Evolutionary conservation across 2,888 invertebrate species (phyloP).

Genomic region (Seira musarum): DNA sequence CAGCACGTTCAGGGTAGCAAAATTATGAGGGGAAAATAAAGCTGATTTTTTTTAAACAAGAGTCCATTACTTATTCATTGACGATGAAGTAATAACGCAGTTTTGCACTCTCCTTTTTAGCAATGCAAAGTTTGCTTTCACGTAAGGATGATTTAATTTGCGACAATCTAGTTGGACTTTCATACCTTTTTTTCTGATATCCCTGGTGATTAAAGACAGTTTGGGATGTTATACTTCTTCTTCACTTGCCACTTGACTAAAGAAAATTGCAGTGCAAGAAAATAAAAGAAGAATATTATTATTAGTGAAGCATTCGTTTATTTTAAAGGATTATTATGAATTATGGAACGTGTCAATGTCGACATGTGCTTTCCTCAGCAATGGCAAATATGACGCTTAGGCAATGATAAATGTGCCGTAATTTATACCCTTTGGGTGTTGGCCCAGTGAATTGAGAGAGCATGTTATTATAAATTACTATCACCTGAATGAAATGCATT

Average conservation of each 20-base stretch:
- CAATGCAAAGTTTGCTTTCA: not conserved
- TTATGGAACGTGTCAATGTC: constrained; percentile 22
- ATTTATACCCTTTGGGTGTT: constrained; percentile 59
- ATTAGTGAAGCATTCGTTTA: not conserved
- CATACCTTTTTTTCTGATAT: not conserved
- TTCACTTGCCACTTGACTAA: not conserved
- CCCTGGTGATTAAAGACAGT: too few species aligned
- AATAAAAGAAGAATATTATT: too few species aligned
- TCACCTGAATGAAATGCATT: constrained; percentile 21
- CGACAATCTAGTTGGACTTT: not conserved
- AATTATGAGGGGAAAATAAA: constrained; percentile 19
- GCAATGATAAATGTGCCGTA: constrained; percentile 58
- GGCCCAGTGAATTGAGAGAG: constrained; percentile 17
- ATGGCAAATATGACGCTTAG: constrained; percentile 40
- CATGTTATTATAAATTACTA: constrained; percentile 42
- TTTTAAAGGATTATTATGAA: constrained; percentile 16
- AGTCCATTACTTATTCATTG: constrained; percentile 33
- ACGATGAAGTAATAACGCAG: constrained; percentile 3
- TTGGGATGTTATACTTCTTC: not conserved
- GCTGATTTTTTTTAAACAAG: constrained; percentile 32
- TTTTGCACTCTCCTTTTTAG: not conserved
- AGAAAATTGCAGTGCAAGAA: too few species aligned
- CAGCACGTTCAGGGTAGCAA: constrained; percentile 22
- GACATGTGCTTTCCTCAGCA: constrained; percentile 13
- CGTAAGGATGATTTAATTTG: constrained; percentile 6